A percentile compares a stretch with the other conserved stretches of the same genome.
Conservation (phyloP, 2,888 invertebrate species). For the Tipula lateralis region DNA sequence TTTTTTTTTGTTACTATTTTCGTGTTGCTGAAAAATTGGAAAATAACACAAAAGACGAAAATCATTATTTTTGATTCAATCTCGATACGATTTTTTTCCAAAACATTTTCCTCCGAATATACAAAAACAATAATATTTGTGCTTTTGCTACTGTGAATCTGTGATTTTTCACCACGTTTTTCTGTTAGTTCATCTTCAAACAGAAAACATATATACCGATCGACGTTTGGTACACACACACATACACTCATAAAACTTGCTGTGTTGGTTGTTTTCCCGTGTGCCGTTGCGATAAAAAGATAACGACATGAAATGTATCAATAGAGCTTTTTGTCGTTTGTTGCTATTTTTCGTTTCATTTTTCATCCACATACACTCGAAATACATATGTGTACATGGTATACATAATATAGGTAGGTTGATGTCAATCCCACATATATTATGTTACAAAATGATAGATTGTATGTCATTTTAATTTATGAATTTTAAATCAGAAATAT, state of each 20-base stretch:
- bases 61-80: background rate
- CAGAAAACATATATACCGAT: background rate
- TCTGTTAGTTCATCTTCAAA: background rate
- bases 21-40: background rate
- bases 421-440: background rate
- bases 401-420: background rate
- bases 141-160: background rate
- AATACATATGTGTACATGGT: background rate
- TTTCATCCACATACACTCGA: background rate
- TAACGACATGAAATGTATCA: background rate
- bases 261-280: background rate
- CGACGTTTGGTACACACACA: background rate
- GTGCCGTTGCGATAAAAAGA: background rate
- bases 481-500: conserved; percentile 11
- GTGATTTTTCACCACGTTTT: background rate
- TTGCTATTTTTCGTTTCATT: background rate
- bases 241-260: background rate
- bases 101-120: background rate
- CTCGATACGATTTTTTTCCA: background rate
- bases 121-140: conserved; percentile 24
- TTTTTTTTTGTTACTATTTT: background rate
- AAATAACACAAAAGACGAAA: background rate
- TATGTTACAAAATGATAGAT: background rate
- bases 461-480: background rate
- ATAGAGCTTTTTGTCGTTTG: background rate